Base-by-base conservation (phyloP, 2,888 invertebrate genomes). In the Eupithecia insigniata region DNA sequence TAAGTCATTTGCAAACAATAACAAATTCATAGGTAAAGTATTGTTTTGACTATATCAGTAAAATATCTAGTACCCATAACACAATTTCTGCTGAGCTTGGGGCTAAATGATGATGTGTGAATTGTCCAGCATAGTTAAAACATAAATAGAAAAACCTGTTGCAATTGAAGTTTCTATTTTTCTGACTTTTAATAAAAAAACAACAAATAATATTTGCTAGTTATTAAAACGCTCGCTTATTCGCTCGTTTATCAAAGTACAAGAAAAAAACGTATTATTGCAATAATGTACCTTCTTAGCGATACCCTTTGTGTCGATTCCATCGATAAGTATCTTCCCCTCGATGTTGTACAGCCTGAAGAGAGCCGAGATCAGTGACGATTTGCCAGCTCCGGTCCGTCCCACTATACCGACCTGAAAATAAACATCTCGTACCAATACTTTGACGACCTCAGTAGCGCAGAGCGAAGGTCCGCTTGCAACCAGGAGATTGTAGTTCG, bases 301-400 rank as follows among this genome's bases (percentile, higher is more conserved):
- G 55, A 98, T 85, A 26, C 89, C 90, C 0, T 89, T 87, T 0
- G 96, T 96, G 79, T 96, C 95, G 1, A 96, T 83, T 12, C 93
- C 96, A 83, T 98, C 98, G 72, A 98, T 96, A 72, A 92, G 85
- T 55, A 98, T 96, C 18, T 89, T 90, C 1, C 98, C 98, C 36
- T 95, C 95, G 55, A 96, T 86, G 65, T 96, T 95, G 34, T 96
- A 95, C 67, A 98, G 88, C 67, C 97, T 95, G 88, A 98, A 98
- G 30, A 98, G 89, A 1, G 97, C 97, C 0, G 96, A 95, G 81
- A 97, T 96, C 65, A 97, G 89, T 0, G 97, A 97, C 0, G 97
- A 96, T 86, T 97, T 97, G n/a, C 98, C 98, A 1, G 98, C 98
- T 0, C 98, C 98, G 0, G 98, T 98, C 80, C 98, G 91, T 0